A percentile compares a stretch with the other conserved stretches of the same genome.
These are phyloP conservation scores for Cirrhinus molitorella DNA, from an alignment of 2,797 vertebrate genomes.

Conservation along the genomic window DNA sequence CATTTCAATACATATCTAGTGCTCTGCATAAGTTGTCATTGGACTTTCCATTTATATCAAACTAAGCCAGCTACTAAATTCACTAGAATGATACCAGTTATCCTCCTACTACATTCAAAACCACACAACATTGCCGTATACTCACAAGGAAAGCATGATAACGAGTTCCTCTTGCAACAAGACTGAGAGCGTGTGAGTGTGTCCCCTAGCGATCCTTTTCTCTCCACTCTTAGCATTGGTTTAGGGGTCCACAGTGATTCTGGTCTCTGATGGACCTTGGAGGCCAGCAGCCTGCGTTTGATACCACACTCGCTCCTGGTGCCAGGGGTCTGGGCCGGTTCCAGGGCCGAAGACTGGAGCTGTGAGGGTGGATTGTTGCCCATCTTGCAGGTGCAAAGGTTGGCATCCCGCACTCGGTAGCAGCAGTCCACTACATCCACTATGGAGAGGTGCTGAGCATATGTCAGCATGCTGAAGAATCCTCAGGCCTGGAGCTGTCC, in stretches of 20 bases:
- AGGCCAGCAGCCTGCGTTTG: constrained; percentile 79
- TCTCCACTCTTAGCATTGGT: constrained; percentile 72
- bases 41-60: background rate
- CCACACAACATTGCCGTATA: background rate
- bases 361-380: constrained; percentile 78
- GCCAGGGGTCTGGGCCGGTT: constrained; percentile 65
- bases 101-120: background rate
- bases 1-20: background rate
- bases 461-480: constrained; percentile 76
- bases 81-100: background rate
- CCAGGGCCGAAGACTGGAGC: constrained; percentile 61
- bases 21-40: background rate
- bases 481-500: constrained; percentile 57
- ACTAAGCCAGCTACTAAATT: background rate
- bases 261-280: constrained; percentile 81
- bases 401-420: constrained; percentile 77
- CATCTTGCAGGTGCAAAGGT: constrained; percentile 80
- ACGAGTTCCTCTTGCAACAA: constrained; percentile 73
- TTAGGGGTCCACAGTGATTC: constrained; percentile 87
- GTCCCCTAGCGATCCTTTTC: constrained; percentile 58
- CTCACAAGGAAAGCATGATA: constrained; percentile 53
- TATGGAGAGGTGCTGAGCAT: constrained; percentile 82
- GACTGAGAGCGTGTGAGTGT: constrained; percentile 55
- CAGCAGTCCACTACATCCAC: constrained; percentile 83
- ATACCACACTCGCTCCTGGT: constrained; percentile 74